A percentile compares a stretch with the other conserved stretches of the same genome.
phyloP scores from a whole-genome alignment of 2,797 vertebrate genomes.

The Masticophis lateralis region DNA sequence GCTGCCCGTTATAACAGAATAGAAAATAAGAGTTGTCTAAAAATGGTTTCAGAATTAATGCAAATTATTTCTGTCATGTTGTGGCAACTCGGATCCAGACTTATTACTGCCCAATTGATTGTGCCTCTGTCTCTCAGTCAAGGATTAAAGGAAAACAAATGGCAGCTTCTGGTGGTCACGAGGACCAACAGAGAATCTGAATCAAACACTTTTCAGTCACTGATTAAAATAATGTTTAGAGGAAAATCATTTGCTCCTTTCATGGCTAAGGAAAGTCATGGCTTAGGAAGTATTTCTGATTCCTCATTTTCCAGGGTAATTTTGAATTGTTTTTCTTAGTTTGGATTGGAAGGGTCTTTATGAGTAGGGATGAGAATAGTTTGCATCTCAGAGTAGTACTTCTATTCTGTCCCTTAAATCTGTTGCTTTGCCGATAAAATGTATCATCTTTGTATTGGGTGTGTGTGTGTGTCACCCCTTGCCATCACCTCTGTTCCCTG shows the following conservation, averaged over 20 bases:
- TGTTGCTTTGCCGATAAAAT: not conserved
- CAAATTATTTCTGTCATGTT: not conserved
- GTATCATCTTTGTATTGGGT: not conserved
- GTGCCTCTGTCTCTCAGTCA: too few species aligned
- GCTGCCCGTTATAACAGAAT: not conserved
- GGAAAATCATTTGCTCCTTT: not conserved
- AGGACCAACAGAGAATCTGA: not conserved
- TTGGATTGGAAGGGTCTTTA: not conserved
- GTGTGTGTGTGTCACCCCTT: not conserved
- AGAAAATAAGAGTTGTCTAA: not conserved
- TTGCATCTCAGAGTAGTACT: not conserved
- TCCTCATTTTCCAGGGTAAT: not conserved
- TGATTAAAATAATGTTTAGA: not conserved
- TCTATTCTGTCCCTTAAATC: not conserved
- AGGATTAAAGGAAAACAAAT: not conserved
- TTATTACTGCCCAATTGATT: not conserved
- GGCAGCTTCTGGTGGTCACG: not conserved
- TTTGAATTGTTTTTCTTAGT: not conserved
- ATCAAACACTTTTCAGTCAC: not conserved
- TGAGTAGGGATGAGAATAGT: not conserved
- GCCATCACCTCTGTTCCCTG: not conserved
- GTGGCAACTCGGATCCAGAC: not conserved
- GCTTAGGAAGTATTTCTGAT: not conserved
- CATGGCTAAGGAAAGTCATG: not conserved
- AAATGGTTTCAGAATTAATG: not conserved